Evolutionary conservation across 2,888 invertebrate genomes (phyloP).

Genomic region (Drosophila silvestris): DNA sequence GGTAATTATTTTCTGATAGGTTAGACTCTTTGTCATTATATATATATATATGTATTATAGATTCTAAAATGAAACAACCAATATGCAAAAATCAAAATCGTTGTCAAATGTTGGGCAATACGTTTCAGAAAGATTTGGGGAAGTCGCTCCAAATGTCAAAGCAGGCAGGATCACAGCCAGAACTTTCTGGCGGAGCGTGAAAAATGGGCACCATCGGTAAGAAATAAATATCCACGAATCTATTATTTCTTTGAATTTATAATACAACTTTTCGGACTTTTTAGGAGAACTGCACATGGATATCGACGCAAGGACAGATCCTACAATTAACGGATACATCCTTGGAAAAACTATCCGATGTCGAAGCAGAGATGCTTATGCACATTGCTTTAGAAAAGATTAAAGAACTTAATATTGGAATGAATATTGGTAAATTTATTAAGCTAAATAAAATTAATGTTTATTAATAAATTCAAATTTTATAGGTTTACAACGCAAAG

Average conservation of each 20-base stretch:
- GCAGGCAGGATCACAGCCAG: constrained; percentile 86
- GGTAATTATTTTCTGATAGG: neutral
- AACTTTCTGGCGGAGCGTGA: constrained; percentile 51
- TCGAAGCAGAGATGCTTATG: constrained; percentile 91
- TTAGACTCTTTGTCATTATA: neutral
- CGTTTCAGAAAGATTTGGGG: constrained; percentile 94
- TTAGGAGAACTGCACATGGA: constrained; percentile 93
- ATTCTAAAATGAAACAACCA: constrained; percentile 76
- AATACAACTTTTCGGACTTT: neutral
- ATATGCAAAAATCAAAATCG: constrained; percentile 95
- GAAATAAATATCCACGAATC: constrained; percentile 57
- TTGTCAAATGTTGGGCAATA: constrained; percentile 94
- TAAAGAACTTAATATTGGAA: constrained; percentile 93
- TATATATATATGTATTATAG: constrained; percentile 31
- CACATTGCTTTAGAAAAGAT: constrained; percentile 94
- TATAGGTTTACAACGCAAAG: constrained; percentile 65
- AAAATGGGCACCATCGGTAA: constrained; percentile 95
- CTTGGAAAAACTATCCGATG: constrained; percentile 89
- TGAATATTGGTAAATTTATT: constrained; percentile 86
- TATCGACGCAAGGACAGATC: constrained; percentile 88
- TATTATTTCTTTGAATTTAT: neutral
- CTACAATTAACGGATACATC: constrained; percentile 88
- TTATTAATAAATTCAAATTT: neutral
- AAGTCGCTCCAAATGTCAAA: constrained; percentile 93
- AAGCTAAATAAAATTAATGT: neutral